Base-by-base conservation (phyloP, 2,888 invertebrate species). In the Plemyria rubiginata region DNA sequence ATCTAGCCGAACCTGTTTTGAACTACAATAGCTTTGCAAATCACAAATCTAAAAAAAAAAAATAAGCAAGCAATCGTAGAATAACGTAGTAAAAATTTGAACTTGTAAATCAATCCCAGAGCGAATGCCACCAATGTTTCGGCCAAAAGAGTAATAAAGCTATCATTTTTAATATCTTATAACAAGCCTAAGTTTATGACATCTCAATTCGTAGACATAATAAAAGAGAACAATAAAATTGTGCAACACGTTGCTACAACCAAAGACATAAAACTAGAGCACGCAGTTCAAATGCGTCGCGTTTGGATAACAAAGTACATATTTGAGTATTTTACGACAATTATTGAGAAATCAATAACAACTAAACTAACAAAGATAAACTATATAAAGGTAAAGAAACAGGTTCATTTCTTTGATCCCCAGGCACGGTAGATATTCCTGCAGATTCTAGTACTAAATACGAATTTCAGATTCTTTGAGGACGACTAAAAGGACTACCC, bases 111-210 rank as follows among this genome's bases (percentile, higher is more conserved):
- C 73, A 74, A 69, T 56, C 61, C 51, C 12, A 66, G 65, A 62
- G 62, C 63, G 11, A 70, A 71, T 68, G 70, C 70, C 72, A 73
- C 67, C 66, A 68, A 78, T 82, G 68, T 69, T 83, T 81, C 80
- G 79, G 85, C 74, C 76, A 71, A 72, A 72, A 76, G 67, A 55
- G 75, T 70, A 68, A 73, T 85, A 81, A 84, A 84, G 78, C 80
- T 73, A 78, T 79, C 77, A 82, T 81, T 81, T 84, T 83, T 83
- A 82, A 70, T 79, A 76, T 69, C 72, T 71, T 70, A 72, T 70
- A 72, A 71, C 75, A 63, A 71, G 75, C 61, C 71, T 73, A 78
- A 77, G 67, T 62, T 85, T 86, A 85, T 75, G 75, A 72, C 72
- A 73, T 74, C 77, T 79, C 79, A 77, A 79, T 82, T 74, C 68